A percentile compares a stretch with the other conserved stretches of the same genome.
Conservation (phyloP, 2,888 invertebrate genomes). For the Scaptomyza caliginosa region DNA sequence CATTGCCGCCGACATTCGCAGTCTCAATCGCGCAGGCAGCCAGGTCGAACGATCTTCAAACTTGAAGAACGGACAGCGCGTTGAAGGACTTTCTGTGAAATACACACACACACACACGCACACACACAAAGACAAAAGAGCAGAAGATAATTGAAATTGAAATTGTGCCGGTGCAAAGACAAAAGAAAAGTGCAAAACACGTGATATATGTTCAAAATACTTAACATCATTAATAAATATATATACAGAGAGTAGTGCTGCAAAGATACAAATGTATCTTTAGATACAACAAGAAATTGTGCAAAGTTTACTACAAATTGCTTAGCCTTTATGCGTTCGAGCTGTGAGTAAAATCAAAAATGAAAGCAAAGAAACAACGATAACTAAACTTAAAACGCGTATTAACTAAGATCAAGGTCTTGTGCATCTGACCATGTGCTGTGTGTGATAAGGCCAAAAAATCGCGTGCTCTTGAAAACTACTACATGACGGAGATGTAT, state of each 20-base stretch:
- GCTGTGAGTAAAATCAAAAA: constrained; percentile 34
- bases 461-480: constrained; percentile 14
- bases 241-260: constrained; percentile 4
- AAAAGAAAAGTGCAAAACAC: constrained; percentile 26
- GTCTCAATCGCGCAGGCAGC: constrained; percentile 42
- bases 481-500: background rate
- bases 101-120: no score
- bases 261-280: constrained; percentile 21
- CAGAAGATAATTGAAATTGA: constrained; percentile 32
- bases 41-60: constrained; percentile 43
- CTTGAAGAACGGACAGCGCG: constrained; percentile 31
- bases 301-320: constrained; percentile 11
- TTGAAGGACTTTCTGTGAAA: constrained; percentile 55
- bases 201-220: background rate
- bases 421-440: constrained; percentile 16
- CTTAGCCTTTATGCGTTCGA: constrained; percentile 15
- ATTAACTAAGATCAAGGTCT: constrained; percentile 53
- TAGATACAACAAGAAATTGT: constrained; percentile 18
- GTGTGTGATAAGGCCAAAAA: constrained; percentile 47
- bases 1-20: constrained; percentile 28
- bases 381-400: constrained; percentile 13
- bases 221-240: constrained; percentile 1
- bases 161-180: constrained; percentile 44
- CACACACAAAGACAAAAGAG: constrained; percentile 4
- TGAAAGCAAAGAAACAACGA: background rate